Base-by-base conservation (phyloP, 2,113 vertebrate species). In the Tachycineta bicolor region DNA sequence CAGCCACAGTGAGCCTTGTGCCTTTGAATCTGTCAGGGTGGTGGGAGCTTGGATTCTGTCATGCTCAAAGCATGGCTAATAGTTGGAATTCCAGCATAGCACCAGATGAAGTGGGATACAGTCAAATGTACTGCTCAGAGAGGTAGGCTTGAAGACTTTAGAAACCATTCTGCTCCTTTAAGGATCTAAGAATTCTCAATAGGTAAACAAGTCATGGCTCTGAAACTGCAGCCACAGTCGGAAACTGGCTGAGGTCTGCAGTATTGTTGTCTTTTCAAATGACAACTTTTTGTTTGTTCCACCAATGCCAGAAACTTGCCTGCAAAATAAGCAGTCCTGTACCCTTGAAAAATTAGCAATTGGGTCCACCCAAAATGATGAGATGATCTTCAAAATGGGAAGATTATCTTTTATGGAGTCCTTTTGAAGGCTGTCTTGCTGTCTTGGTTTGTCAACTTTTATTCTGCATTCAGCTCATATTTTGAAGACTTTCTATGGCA, bases 141-240 rank as follows among this genome's bases (percentile, higher is more conserved):
- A 25, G 34, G 33, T 24, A 39, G 47, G 11, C 26, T 52, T 23
- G 49, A 56, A 87, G 39, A 33, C 44, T 86, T 63, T 26, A n/a
- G 74, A 41, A 85, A 53, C 44, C 11, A 4, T 81, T 43, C 90
- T 94, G 49, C 18, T 85, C 17, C 41, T 83, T 50, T 24, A 50
- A n/a, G 39, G 46, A 19, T 74, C 24, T 77, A 15, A 52, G 64
- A 37, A 26, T 6, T 4, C 63, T 80, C 0, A 0, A 22, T 3
- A 58, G 75, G 39, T 77, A 56, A 95, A 55, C 15, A 41, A 70
- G 43, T 41, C 4, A 7, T 0, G 7, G 59, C 68, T 68, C 39
- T 73, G 62, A 50, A 76, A 58, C 39, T 53, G 69, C 43, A 84
- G 60, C 60, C 33, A n/a, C 33, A n/a, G 21, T 13, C n/a, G 81